Conservation (phyloP, 2,113 vertebrate species). For the Labeo catla region DNA sequence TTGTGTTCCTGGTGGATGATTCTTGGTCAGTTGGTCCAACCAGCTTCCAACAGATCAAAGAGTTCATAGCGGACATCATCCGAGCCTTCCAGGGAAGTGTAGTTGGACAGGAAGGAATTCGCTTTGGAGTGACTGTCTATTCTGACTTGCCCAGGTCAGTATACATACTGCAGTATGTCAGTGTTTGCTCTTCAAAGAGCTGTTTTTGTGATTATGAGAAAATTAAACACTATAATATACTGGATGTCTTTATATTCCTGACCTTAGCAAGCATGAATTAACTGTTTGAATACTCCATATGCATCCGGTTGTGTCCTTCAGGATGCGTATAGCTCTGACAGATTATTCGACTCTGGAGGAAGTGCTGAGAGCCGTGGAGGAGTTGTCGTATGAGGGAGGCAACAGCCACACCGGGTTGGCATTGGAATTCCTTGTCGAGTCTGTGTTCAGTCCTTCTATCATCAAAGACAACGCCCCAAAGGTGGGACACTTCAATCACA, state of each 20-base stretch:
- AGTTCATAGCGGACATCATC: constrained; percentile 75
- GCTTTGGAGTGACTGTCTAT: constrained; percentile 82
- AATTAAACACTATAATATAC: not conserved
- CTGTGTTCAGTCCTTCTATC: constrained; percentile 71
- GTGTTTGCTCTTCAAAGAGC: not conserved
- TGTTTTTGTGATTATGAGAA: not conserved
- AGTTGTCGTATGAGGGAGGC: constrained; percentile 74
- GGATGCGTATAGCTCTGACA: constrained; percentile 82
- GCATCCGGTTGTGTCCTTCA: constrained; percentile 54
- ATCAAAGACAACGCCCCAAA: constrained; percentile 79
- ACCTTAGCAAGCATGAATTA: not conserved
- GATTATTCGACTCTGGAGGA: constrained; percentile 78
- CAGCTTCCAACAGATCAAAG: constrained; percentile 75
- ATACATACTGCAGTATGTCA: not conserved
- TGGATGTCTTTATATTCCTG: not conserved
- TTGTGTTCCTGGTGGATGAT: constrained; percentile 86
- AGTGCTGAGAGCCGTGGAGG: constrained; percentile 73
- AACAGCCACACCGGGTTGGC: constrained; percentile 77
- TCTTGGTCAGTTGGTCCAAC: constrained; percentile 71
- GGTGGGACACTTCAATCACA: constrained; percentile 66
- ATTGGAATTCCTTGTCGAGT: constrained; percentile 75
- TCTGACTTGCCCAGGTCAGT: constrained; percentile 79
- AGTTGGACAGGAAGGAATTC: constrained; percentile 77
- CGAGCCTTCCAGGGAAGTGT: constrained; percentile 71
- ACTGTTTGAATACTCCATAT: not conserved